Conservation (phyloP, 2,113 vertebrate species). For the Myotis yumanensis region DNA sequence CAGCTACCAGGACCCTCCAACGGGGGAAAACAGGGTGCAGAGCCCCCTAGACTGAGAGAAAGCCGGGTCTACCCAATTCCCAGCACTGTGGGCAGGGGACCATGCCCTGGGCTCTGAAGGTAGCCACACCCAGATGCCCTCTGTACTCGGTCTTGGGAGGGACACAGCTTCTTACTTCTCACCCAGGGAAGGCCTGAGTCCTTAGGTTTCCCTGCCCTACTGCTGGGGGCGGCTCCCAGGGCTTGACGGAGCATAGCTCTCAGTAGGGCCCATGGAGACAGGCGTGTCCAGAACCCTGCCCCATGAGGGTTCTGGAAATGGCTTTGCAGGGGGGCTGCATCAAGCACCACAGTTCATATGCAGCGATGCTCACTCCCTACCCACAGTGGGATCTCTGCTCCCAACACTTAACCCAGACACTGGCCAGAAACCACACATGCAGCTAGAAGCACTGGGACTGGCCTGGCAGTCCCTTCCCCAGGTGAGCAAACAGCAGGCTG, state of each 20-base stretch:
- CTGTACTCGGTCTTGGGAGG: rapidly evolving
- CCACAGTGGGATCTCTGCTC: neutral
- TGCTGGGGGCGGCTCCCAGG: too few species aligned
- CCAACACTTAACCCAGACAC: too few species aligned
- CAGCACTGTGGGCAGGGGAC: neutral
- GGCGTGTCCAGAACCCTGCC: neutral
- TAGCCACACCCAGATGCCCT: neutral
- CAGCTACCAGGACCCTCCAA: neutral
- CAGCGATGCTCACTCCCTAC: rapidly evolving
- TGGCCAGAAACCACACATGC: neutral
- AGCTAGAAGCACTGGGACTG: neutral
- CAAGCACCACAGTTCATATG: neutral
- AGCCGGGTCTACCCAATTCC: neutral
- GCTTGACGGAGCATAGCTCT: neutral
- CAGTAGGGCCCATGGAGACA: neutral
- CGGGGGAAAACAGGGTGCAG: neutral
- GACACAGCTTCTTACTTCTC: neutral
- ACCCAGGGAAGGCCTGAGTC: neutral
- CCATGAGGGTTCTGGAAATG: neutral
- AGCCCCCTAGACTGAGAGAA: neutral
- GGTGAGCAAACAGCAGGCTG: neutral
- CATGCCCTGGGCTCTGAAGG: rapidly evolving
- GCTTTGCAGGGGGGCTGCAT: rapidly evolving
- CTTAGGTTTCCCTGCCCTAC: too few species aligned
- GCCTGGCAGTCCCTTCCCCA: neutral